A percentile compares a stretch with the other conserved stretches of the same genome.
Conservation (phyloP, 2,113 vertebrate genomes). For the Perognathus longimembris region DNA sequence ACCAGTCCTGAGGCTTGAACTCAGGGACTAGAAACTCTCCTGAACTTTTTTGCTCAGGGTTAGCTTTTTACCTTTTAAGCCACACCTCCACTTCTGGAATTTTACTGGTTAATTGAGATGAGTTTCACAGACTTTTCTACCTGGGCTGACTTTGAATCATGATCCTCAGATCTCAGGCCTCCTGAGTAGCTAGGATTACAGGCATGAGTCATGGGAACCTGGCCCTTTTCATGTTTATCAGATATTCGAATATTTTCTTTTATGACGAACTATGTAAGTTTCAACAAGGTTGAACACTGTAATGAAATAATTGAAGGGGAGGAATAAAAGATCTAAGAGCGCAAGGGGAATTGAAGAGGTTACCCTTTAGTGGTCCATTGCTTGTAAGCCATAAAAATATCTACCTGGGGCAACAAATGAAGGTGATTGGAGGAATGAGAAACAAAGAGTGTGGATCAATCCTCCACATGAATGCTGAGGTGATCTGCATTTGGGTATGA, state of each 20-base stretch:
- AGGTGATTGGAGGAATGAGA: background rate
- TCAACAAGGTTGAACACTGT: background rate
- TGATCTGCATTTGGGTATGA: background rate
- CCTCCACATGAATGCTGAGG: background rate
- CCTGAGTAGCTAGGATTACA: no score
- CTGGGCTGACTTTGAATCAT: no score
- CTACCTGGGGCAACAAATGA: background rate
- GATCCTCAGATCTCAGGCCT: no score
- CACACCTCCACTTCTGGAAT: no score
- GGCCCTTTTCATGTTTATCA: background rate
- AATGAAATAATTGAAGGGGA: background rate
- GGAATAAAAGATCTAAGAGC: background rate
- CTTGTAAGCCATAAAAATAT: background rate
- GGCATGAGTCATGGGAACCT: no score
- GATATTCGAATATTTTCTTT: constrained; percentile 40
- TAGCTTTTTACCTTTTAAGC: no score
- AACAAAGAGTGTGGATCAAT: background rate
- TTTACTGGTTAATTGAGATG: no score
- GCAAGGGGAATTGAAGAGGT: background rate
- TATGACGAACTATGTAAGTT: background rate
- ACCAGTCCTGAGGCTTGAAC: background rate
- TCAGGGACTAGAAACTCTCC: no score
- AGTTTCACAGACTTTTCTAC: no score
- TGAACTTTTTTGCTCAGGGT: no score
- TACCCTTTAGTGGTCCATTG: background rate